Evolutionary conservation across 2,113 vertebrate species (phyloP).

Genomic region (Morone chrysops): DNA sequence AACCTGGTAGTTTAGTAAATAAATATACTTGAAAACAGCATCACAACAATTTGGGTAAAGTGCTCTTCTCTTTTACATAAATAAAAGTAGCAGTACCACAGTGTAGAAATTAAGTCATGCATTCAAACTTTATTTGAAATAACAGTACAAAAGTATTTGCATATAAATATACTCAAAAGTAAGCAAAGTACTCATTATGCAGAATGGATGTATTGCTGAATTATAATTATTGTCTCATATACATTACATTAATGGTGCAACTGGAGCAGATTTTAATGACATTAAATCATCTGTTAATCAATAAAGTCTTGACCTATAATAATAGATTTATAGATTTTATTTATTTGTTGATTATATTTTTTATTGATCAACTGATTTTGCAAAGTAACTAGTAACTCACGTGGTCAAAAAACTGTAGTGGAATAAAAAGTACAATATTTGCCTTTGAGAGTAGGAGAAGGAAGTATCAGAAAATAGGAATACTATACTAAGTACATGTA

Average conservation of each 20-base stretch:
- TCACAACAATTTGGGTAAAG: neutral
- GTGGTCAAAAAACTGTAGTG: neutral
- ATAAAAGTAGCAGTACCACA: neutral
- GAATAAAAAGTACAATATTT: no score
- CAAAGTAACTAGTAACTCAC: neutral
- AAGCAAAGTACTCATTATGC: neutral
- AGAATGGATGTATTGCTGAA: neutral
- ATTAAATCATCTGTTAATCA: neutral
- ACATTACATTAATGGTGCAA: neutral
- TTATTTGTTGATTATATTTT: neutral
- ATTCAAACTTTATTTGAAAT: neutral
- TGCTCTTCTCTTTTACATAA: neutral
- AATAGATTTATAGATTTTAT: neutral
- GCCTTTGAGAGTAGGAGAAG: neutral
- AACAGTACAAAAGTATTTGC: neutral
- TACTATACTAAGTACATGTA: neutral
- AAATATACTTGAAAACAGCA: neutral
- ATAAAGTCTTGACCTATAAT: neutral
- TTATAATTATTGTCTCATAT: neutral
- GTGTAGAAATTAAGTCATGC: neutral
- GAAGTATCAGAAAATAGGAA: neutral
- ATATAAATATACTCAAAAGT: neutral
- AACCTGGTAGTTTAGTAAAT: neutral
- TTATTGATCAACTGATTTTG: neutral
- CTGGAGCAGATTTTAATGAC: neutral